A percentile compares a stretch with the other conserved stretches of the same genome.
Evolutionary conservation across 2,113 vertebrate genomes (phyloP).

Genomic region (Hippotragus niger): DNA sequence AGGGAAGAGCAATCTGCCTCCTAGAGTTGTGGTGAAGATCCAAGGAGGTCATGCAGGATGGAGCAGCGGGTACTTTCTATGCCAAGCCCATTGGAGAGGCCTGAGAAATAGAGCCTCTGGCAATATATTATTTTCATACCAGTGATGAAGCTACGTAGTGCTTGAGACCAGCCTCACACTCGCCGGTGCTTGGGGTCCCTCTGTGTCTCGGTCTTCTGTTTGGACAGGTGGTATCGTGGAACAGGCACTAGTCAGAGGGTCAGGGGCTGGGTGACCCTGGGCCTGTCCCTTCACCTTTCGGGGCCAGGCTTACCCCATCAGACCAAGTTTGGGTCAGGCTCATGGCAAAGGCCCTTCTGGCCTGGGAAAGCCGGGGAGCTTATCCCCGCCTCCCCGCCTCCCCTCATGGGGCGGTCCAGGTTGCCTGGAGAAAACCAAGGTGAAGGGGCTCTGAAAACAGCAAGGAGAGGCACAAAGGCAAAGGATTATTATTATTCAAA

Average conservation of each 20-base stretch:
- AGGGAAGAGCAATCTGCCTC: neutral
- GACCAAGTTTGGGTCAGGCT: neutral
- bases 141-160: neutral
- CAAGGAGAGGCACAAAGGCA: neutral
- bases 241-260: neutral
- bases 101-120: neutral
- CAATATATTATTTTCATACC: neutral
- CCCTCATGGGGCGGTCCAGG: neutral
- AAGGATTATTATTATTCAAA: conserved; percentile 51
- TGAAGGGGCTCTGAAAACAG: neutral
- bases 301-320: neutral
- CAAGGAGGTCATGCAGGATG: neutral
- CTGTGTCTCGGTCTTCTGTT: neutral
- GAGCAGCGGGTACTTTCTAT: neutral
- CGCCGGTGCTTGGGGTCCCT: neutral
- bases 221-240: neutral
- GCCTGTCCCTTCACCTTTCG: neutral
- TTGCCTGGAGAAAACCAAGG: neutral
- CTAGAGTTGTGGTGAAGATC: neutral
- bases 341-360: neutral
- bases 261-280: neutral
- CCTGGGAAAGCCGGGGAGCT: neutral
- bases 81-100: rapidly evolving
- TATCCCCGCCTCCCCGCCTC: neutral
- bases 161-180: neutral